Evolutionary conservation across 2,888 invertebrate species (phyloP).

Genomic region (Lasioglossum zephyrum): DNA sequence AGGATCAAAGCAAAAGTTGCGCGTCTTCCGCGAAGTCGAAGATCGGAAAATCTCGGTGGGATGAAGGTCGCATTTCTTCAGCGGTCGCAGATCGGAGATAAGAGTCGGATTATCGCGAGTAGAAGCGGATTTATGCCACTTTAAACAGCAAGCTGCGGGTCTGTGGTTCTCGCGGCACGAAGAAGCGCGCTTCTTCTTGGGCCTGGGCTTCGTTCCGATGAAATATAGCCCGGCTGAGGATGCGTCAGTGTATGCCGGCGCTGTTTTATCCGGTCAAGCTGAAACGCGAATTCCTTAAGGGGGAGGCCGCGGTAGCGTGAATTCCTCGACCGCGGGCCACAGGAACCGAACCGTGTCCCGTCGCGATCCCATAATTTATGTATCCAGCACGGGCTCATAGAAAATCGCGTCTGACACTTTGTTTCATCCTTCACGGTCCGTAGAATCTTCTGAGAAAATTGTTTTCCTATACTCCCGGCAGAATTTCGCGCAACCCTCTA

Average conservation of each 20-base stretch:
- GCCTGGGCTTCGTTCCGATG: conserved; percentile 67
- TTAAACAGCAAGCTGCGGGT: conserved; percentile 71
- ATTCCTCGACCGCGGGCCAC: conserved; percentile 21
- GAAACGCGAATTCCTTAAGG: conserved; percentile 40
- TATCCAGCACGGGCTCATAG: background rate
- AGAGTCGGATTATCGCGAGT: conserved; percentile 62
- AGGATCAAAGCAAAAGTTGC: background rate
- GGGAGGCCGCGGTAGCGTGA: conserved; percentile 19
- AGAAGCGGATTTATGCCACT: conserved; percentile 76
- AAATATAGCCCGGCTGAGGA: conserved; percentile 70
- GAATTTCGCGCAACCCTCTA: background rate
- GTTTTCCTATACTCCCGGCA: background rate
- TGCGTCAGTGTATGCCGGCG: conserved; percentile 45
- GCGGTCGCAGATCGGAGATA: conserved; percentile 24
- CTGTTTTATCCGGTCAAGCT: conserved; percentile 49
- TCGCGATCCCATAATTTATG: conserved; percentile 14
- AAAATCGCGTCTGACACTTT: background rate
- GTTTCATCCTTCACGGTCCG: background rate
- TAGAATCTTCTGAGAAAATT: background rate
- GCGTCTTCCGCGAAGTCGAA: conserved; percentile 2
- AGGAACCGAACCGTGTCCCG: background rate
- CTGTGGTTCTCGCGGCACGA: conserved; percentile 70
- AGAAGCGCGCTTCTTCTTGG: conserved; percentile 27
- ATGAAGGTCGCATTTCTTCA: conserved; percentile 15
- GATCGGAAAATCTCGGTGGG: conserved; percentile 25